phyloP scores from a whole-genome alignment of 2,888 invertebrate genomes.

The Noctua pronuba region DNA sequence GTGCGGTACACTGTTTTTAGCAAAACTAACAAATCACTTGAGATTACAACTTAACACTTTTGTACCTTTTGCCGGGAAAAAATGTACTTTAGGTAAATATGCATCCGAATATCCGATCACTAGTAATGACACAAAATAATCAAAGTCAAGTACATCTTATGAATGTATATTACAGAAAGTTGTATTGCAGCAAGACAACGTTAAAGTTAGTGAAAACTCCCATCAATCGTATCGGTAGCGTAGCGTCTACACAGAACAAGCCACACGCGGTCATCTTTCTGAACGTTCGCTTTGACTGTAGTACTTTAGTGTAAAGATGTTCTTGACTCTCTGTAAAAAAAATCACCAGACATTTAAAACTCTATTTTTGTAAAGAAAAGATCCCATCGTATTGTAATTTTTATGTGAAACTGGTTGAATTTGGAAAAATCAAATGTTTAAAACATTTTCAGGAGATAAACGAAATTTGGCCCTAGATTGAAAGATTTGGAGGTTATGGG shows the following conservation, averaged over 20 bases:
- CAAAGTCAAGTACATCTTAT: neutral
- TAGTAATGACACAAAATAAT: neutral
- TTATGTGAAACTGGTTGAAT: neutral
- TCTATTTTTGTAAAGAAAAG: neutral
- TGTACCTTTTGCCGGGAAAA: too few species aligned
- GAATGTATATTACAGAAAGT: constrained; percentile 16
- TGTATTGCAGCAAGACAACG: constrained; percentile 39
- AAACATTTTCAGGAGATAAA: too few species aligned
- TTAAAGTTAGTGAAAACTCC: constrained; percentile 20
- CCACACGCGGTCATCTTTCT: constrained; percentile 25
- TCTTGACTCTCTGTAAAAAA: constrained; percentile 24
- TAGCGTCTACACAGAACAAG: constrained; percentile 22
- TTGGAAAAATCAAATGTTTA: neutral
- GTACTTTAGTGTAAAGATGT: constrained; percentile 21
- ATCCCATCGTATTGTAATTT: neutral
- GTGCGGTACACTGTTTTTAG: too few species aligned
- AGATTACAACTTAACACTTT: too few species aligned
- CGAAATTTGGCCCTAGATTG: too few species aligned
- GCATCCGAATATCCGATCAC: too few species aligned
- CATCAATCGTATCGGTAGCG: constrained; percentile 32
- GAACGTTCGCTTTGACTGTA: constrained; percentile 4
- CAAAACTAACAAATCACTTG: too few species aligned
- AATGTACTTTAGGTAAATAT: too few species aligned
- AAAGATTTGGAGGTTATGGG: too few species aligned
- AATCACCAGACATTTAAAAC: neutral